Evolutionary conservation across 1,140 invertebrate species (phyloP).

Genomic region (Dendrolimus punctatus): DNA sequence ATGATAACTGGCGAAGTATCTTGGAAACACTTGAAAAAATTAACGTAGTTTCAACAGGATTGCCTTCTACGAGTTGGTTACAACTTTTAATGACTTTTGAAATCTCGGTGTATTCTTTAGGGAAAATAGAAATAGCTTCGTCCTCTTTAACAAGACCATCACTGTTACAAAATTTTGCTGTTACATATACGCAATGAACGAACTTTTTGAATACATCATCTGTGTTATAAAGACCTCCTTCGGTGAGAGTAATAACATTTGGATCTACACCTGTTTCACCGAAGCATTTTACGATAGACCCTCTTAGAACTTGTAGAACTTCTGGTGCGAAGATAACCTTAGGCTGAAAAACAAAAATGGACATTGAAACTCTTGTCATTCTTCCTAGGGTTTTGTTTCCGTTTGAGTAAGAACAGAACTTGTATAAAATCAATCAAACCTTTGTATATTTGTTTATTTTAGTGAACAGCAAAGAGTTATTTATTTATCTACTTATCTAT

Average conservation of each 20-base stretch:
- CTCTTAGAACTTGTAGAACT: neutral
- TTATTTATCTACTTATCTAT: too few species aligned
- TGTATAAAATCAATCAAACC: too few species aligned
- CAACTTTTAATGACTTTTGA: neutral
- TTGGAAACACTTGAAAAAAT: conserved; percentile 8
- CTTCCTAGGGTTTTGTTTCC: too few species aligned
- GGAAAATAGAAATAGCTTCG: neutral
- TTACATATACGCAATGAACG: neutral
- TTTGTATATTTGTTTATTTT: too few species aligned
- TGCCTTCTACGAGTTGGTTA: neutral
- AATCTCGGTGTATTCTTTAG: conserved; percentile 3
- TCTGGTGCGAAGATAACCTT: neutral
- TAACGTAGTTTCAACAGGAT: conserved; percentile 2
- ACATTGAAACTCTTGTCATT: neutral
- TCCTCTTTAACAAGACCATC: conserved; percentile 1
- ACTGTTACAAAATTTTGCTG: neutral
- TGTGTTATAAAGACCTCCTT: neutral
- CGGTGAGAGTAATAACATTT: conserved; percentile 1
- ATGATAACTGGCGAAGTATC: conserved; percentile 4
- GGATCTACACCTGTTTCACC: neutral
- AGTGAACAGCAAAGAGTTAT: too few species aligned
- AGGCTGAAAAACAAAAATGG: conserved; percentile 4
- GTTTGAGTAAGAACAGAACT: too few species aligned
- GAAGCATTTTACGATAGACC: neutral
- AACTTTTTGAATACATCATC: conserved; percentile 5